A percentile compares a stretch with the other conserved stretches of the same genome.
Conservation (phyloP, 2,888 invertebrate species). For the Eupithecia centaureata region DNA sequence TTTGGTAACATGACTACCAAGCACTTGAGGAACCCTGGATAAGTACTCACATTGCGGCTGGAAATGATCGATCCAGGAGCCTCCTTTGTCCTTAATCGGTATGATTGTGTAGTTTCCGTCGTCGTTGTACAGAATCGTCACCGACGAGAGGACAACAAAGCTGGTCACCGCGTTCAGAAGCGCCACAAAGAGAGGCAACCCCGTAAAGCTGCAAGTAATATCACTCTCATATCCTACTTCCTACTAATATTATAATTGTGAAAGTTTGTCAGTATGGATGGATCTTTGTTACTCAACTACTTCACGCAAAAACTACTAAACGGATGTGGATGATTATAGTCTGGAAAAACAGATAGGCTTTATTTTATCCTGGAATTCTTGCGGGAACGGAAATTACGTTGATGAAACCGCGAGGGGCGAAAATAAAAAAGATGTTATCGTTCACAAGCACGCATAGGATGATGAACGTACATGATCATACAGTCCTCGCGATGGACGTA, state of each 20-base stretch:
- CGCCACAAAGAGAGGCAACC: constrained; percentile 62
- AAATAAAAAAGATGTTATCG: neutral
- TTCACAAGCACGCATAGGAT: neutral
- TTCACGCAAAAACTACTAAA: too few species aligned
- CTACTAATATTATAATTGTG: too few species aligned
- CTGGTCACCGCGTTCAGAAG: constrained; percentile 63
- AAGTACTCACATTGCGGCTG: constrained; percentile 54
- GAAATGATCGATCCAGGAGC: constrained; percentile 67
- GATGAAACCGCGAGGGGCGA: too few species aligned
- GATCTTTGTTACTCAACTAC: too few species aligned
- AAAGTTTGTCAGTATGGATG: too few species aligned
- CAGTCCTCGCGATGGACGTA: constrained; percentile 63
- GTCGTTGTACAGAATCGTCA: constrained; percentile 49
- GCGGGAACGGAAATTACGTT: too few species aligned
- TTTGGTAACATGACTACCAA: too few species aligned
- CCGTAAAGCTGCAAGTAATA: constrained; percentile 56
- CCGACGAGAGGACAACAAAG: constrained; percentile 62
- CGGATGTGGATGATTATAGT: too few species aligned
- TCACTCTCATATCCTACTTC: too few species aligned
- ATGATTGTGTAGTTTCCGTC: constrained; percentile 49
- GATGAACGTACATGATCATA: constrained; percentile 57
- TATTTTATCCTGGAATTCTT: too few species aligned
- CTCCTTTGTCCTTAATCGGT: constrained; percentile 58
- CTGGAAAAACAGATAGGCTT: too few species aligned
- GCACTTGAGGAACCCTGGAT: too few species aligned